Evolutionary conservation across 1,140 invertebrate species (phyloP).

Genomic region (Brevipalpus yothersi): DNA sequence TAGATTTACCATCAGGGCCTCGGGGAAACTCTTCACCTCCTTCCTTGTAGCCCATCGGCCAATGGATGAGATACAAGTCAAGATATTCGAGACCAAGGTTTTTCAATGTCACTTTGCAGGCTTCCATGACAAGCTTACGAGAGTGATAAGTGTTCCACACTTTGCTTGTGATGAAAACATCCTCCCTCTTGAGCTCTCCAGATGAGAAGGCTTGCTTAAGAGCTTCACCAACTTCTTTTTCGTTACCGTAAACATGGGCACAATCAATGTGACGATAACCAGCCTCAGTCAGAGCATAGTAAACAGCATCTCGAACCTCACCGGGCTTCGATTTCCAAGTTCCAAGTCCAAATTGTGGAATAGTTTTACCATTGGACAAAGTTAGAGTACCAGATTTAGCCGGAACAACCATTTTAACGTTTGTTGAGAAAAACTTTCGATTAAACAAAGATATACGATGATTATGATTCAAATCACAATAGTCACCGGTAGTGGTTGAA

Average conservation of each 20-base stretch:
- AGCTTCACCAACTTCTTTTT: constrained; percentile 3
- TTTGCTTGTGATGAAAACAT: constrained; percentile 42
- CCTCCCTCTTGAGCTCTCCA: constrained; percentile 37
- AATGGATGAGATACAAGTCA: constrained; percentile 16
- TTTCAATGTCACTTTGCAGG: constrained; percentile 34
- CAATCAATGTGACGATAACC: constrained; percentile 4
- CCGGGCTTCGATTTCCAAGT: constrained; percentile 52
- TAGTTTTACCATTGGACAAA: background rate
- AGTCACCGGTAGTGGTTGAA: no score
- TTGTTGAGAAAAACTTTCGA: background rate
- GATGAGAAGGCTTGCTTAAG: background rate
- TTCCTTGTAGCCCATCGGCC: constrained; percentile 10
- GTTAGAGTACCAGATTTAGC: background rate
- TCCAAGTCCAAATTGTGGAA: constrained; percentile 1
- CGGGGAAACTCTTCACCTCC: constrained; percentile 3
- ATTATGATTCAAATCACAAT: no score
- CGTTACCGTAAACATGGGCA: background rate
- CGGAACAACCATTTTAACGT: background rate
- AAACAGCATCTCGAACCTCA: constrained; percentile 43
- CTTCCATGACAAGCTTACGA: constrained; percentile 29
- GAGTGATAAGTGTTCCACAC: constrained; percentile 38
- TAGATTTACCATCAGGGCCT: constrained; percentile 2
- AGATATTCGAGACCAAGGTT: constrained; percentile 20
- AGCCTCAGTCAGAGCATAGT: constrained; percentile 14
- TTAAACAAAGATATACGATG: no score